Conservation (phyloP, 2,797 vertebrate species). For the Mallotus villosus region DNA sequence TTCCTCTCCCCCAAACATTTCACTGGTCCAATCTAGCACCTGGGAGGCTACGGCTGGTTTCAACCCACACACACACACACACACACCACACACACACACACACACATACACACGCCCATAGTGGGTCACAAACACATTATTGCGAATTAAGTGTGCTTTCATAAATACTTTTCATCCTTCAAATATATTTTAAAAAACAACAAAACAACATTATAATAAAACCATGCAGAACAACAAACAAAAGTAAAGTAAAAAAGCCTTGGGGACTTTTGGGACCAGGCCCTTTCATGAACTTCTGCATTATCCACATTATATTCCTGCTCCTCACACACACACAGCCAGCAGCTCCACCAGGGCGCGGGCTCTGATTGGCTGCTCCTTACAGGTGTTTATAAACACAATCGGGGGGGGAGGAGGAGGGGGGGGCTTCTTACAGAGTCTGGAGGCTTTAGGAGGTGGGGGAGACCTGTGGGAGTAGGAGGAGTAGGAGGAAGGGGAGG, state of each 20-base stretch:
- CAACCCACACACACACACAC: slow-evolving; percentile 23
- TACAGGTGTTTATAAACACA: background rate
- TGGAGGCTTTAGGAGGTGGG: background rate
- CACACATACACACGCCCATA: slow-evolving; percentile 59
- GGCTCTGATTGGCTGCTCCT: slow-evolving; percentile 1
- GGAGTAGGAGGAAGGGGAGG: background rate
- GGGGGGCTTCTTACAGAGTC: background rate
- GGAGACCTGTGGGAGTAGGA: background rate
- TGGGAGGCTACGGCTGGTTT: slow-evolving; percentile 34
- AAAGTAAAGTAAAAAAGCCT: slow-evolving; percentile 54
- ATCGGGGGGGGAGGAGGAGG: background rate
- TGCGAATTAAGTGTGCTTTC: slow-evolving; percentile 87
- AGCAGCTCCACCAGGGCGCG: slow-evolving; percentile 57
- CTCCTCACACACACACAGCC: slow-evolving; percentile 49
- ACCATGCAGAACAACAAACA: slow-evolving; percentile 66
- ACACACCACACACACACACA: slow-evolving; percentile 41
- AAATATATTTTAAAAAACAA: slow-evolving; percentile 62
- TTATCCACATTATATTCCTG: slow-evolving; percentile 73
- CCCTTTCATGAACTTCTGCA: slow-evolving; percentile 58
- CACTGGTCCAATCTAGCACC: slow-evolving; percentile 27
- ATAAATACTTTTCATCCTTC: slow-evolving; percentile 60
- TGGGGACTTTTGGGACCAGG: slow-evolving; percentile 55
- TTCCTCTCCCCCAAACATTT: slow-evolving; percentile 22
- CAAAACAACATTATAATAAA: slow-evolving; percentile 52
- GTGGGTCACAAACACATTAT: slow-evolving; percentile 79